Conservation (phyloP, 2,888 invertebrate genomes). For the Pristionchus maxplancki region DNA sequence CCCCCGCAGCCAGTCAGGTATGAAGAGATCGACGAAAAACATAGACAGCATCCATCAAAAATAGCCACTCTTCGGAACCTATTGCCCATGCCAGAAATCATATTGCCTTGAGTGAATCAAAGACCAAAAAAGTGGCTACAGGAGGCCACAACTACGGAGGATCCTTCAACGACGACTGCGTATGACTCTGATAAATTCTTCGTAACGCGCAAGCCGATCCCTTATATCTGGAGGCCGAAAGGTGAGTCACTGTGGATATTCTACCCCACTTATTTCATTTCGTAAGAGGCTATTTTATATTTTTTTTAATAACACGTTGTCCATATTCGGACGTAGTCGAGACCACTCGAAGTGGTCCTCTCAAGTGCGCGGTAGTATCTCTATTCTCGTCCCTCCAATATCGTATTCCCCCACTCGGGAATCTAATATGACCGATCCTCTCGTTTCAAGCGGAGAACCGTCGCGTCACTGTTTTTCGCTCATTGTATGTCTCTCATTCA, state of each 20-base stretch:
- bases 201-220: conserved; percentile 54
- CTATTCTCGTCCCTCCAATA: conserved; percentile 10
- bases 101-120: too few relatives aligned
- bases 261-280: neutral
- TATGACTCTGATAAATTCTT: conserved; percentile 66
- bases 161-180: conserved; percentile 56
- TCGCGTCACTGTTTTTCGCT: conserved; percentile 14
- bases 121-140: neutral
- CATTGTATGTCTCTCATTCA: neutral
- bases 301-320: neutral
- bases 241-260: neutral
- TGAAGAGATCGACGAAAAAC: too few relatives aligned
- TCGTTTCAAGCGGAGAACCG: neutral
- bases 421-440: neutral
- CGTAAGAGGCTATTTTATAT: neutral
- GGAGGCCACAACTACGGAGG: neutral
- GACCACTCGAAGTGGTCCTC: neutral
- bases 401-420: neutral
- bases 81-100: too few relatives aligned
- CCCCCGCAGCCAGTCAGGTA: conserved; percentile 23
- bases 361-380: neutral
- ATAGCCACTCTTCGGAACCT: neutral
- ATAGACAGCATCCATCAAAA: too few relatives aligned
- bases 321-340: neutral
- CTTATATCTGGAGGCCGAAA: conserved; percentile 28